Evolutionary conservation across 1,140 invertebrate species (phyloP).

Genomic region (Triops cancriformis): DNA sequence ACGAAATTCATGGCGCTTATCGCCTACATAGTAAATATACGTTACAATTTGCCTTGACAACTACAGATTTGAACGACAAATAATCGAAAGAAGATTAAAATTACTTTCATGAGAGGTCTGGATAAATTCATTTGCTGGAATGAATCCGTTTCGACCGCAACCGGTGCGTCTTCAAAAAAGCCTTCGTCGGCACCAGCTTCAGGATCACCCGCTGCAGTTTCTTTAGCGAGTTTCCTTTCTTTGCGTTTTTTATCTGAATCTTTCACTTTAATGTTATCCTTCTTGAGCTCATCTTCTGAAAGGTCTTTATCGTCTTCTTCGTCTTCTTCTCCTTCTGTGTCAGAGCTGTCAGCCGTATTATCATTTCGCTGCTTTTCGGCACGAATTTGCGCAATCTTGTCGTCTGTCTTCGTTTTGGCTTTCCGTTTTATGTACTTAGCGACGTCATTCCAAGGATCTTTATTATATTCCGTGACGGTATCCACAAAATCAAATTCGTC

Average conservation of each 20-base stretch:
- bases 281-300: conserved; percentile 35
- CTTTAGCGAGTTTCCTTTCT: conserved; percentile 37
- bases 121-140: conserved; percentile 93
- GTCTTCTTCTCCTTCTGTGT: conserved; percentile 28
- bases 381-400: conserved; percentile 65
- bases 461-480: conserved; percentile 62
- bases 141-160: conserved; percentile 56
- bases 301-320: conserved; percentile 31
- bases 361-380: conserved; percentile 40
- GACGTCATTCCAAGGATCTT: conserved; percentile 76
- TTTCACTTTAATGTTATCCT: conserved; percentile 39
- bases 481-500: conserved; percentile 64
- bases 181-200: conserved; percentile 19
- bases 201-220: conserved; percentile 53
- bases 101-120: conserved; percentile 70
- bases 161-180: conserved; percentile 60
- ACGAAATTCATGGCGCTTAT: conserved; percentile 77
- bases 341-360: background rate
- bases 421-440: conserved; percentile 72
- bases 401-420: conserved; percentile 68
- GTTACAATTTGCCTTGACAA: background rate
- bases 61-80: background rate
- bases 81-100: conserved; percentile 22
- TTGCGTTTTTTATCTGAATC: conserved; percentile 40
- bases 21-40: conserved; percentile 47